These are phyloP conservation scores for Drosophila diplacantha DNA, from an alignment of 2,888 invertebrate species.

Conservation along the genomic window DNA sequence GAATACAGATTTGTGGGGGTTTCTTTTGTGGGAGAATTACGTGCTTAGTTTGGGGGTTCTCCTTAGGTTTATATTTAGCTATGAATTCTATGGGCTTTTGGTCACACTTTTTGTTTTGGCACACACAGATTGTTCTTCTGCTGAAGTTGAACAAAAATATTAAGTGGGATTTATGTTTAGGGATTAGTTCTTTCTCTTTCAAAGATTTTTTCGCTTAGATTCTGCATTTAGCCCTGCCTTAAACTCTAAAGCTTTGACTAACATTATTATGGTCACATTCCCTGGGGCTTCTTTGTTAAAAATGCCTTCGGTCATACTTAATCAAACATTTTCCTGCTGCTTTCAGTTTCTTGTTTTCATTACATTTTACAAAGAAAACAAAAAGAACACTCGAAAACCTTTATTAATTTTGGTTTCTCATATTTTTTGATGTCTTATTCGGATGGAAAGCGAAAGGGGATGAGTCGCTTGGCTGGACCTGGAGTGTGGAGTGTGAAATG, in stretches of 20 bases:
- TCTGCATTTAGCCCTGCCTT: not conserved
- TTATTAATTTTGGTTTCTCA: not conserved
- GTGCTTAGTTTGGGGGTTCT: not conserved
- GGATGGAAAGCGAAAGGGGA: not conserved
- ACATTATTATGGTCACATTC: not conserved
- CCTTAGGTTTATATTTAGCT: not conserved
- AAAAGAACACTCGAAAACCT: not conserved
- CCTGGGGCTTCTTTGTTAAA: not conserved
- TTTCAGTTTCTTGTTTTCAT: not conserved
- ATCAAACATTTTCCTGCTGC: too few species aligned
- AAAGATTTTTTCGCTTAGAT: not conserved
- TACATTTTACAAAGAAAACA: not conserved
- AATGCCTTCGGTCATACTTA: not conserved
- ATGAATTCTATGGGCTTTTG: not conserved
- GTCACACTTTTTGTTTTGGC: not conserved
- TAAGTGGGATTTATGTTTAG: not conserved
- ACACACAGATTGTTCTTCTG: not conserved
- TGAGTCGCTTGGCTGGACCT: not conserved
- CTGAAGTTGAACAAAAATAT: not conserved
- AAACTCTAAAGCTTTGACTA: too few species aligned
- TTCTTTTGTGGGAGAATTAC: not conserved
- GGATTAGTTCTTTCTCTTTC: not conserved
- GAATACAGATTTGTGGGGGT: not conserved
- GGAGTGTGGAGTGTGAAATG: conserved; percentile 23
- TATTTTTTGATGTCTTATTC: conserved; percentile 8